phyloP scores from a whole-genome alignment of 2,888 invertebrate genomes.

The Peribatodes rhomboidaria region DNA sequence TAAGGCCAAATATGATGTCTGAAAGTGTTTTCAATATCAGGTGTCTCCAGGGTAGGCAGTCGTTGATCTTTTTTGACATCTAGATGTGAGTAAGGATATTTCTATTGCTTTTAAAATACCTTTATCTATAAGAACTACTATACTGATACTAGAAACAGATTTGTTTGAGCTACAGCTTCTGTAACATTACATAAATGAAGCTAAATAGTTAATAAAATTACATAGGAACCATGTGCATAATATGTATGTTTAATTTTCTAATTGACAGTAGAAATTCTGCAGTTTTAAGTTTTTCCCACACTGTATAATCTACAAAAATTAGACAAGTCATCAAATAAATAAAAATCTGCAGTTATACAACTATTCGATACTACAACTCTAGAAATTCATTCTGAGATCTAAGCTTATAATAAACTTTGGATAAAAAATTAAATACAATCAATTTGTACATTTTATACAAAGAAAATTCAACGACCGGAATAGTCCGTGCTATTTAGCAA shows the following conservation, averaged over 20 bases:
- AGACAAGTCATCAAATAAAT: conserved; percentile 75
- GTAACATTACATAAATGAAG: no score
- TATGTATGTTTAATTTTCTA: background rate
- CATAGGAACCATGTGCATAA: conserved; percentile 8
- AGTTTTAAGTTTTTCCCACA: conserved; percentile 3
- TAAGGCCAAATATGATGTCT: background rate
- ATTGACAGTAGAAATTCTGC: conserved; percentile 14
- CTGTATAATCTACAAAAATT: conserved; percentile 47
- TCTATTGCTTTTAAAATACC: no score
- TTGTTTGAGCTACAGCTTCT: background rate
- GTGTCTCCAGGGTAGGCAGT: background rate
- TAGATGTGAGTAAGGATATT: background rate
- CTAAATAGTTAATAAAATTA: background rate
- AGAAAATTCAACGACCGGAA: conserved; percentile 63
- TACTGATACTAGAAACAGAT: background rate
- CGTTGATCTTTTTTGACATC: background rate
- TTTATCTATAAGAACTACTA: background rate
- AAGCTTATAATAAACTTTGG: conserved; percentile 85
- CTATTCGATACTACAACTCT: conserved; percentile 73
- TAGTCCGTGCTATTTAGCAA: conserved; percentile 14
- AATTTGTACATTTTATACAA: conserved; percentile 83
- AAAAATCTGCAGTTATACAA: conserved; percentile 80
- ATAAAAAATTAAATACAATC: conserved; percentile 72
- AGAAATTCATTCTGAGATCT: conserved; percentile 83
- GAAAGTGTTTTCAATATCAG: background rate